Base-by-base conservation (phyloP, 1,140 invertebrate genomes). In the Protaetia brevitarsis region DNA sequence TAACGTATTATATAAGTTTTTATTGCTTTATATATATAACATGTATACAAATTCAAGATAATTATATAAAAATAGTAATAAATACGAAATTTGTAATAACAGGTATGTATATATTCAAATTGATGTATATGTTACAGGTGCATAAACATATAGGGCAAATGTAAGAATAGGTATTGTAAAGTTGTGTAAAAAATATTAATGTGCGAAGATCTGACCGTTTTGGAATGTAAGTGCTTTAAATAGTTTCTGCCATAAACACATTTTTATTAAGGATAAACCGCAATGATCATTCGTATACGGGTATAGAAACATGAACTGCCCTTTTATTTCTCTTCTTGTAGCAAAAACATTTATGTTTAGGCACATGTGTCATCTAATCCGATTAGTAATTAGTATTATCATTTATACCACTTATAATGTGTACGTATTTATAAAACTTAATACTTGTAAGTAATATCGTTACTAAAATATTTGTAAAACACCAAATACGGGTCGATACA, bases 341-440 rank as follows among this genome's bases (percentile, higher is more conserved):
- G n/a, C n/a, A 30, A 57, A 28, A 28, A 27, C 28, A 58, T 58
- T n/a, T 58, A 58, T 58, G 56, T 58, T 58, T 58, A 58, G 56
- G 56, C 56, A 58, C 56, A 27, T 58, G 56, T 58, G 56, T 58
- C 28, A 58, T 58, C 23, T 19, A 13, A 10, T 19, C 13, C 41
- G 41, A 45, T n/a, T n/a, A n/a, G n/a, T n/a, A n/a, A n/a, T n/a
- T 7, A 34, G 31, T 34, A 7, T 7, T 34, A 34, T 7, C 7
- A 34, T 7, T 7, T 34, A 6, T 34, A 34, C 31, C 7, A 7
- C 31, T 34, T 34, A 34, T 7, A 34, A 34, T 34, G n/a, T 34
- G 7, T 7, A 34, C 7, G 7, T 45, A 19, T 45, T 19, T 45
- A 45, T 37, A 45, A 45, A 19, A 45, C 23, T 34, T 34, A 34